These are phyloP conservation scores for Helleia helle DNA, from an alignment of 2,888 invertebrate species.

Conservation along the genomic window DNA sequence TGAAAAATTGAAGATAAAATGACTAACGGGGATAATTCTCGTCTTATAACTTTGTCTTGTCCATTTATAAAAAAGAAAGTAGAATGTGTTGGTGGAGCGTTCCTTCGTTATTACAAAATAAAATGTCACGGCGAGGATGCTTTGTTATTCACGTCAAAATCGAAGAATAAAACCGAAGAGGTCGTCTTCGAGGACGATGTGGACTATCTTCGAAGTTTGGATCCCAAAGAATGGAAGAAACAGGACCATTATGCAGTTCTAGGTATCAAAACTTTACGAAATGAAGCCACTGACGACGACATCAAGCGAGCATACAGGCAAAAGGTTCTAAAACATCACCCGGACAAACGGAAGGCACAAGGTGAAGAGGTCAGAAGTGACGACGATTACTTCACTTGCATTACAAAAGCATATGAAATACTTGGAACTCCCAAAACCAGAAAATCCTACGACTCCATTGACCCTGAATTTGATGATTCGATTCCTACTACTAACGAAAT, in stretches of 20 bases:
- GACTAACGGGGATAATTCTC: conserved; percentile 50
- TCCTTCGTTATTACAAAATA: conserved; percentile 62
- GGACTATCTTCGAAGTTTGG: conserved; percentile 87
- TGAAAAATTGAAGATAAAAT: conserved; percentile 45
- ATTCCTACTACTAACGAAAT: conserved; percentile 84
- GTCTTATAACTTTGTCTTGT: conserved; percentile 47
- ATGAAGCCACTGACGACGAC: conserved; percentile 91
- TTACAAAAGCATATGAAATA: conserved; percentile 97
- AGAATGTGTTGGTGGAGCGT: conserved; percentile 68
- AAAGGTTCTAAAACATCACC: conserved; percentile 90
- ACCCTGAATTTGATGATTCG: conserved; percentile 93
- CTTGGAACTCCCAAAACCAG: conserved; percentile 85
- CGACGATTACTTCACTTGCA: conserved; percentile 98
- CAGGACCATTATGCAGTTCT: conserved; percentile 98
- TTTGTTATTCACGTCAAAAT: conserved; percentile 49
- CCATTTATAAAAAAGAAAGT: conserved; percentile 51
- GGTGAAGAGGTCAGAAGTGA: conserved; percentile 91
- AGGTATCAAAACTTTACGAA: conserved; percentile 87
- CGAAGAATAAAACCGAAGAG: conserved; percentile 58
- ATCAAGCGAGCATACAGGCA: conserved; percentile 94
- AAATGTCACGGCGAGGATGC: conserved; percentile 66
- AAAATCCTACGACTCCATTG: conserved; percentile 96
- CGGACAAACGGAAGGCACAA: conserved; percentile 95
- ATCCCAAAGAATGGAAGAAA: conserved; percentile 97
- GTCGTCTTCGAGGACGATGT: conserved; percentile 80